Percentiles rank a stretch among this genome's conserved stretches.
Conservation (phyloP, 2,888 invertebrate genomes). For the Polydrusus cervinus region DNA sequence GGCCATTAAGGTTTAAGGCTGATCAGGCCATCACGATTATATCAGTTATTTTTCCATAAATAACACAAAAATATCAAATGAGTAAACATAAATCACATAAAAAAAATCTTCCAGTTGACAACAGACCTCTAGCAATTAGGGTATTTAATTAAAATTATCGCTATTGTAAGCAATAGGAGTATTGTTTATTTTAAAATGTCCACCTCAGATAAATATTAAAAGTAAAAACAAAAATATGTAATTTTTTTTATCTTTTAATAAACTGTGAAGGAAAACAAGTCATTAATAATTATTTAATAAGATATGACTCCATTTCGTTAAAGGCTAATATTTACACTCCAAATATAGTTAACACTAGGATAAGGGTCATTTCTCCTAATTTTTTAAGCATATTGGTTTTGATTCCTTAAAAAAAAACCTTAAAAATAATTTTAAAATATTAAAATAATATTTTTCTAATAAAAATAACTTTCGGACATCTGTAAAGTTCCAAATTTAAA, state of each 20-base stretch:
- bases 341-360: background rate
- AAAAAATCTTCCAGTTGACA: constrained; percentile 15
- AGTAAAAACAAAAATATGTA: constrained; percentile 1
- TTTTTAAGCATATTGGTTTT: no score
- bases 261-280: background rate
- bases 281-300: background rate
- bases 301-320: background rate
- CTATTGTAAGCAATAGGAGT: constrained; percentile 1
- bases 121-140: background rate
- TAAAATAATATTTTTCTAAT: no score
- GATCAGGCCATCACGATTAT: background rate
- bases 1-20: background rate
- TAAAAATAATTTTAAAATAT: no score
- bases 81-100: background rate
- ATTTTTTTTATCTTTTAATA: constrained; percentile 9
- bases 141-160: constrained; percentile 2
- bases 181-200: constrained; percentile 5
- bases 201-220: background rate
- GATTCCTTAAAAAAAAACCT: no score
- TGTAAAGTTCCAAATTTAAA: no score
- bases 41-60: background rate
- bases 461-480: no score
- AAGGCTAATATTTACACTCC: background rate
- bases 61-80: background rate
- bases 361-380: no score